Evolutionary conservation across 37 sponge, comb jelly and placozoan genomes (phyloP).

Genomic region (Aphrocallistes beatrix): DNA sequence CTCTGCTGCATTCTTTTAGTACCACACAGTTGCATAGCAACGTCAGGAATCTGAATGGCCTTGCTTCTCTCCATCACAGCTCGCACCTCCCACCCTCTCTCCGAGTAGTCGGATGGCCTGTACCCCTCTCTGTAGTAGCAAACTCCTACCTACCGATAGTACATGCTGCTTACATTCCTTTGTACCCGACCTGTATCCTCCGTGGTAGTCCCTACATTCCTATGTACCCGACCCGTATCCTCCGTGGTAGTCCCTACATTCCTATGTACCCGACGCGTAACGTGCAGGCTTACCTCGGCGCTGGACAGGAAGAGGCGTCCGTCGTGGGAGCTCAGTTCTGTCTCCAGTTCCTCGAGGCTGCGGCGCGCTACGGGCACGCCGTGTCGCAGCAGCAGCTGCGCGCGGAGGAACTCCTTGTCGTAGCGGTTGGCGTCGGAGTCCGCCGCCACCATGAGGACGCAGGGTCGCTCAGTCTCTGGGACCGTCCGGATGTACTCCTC

Average conservation of each 20-base stretch:
- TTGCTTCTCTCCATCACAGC: neutral
- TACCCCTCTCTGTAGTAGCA: conserved; percentile 11
- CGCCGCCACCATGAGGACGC: neutral
- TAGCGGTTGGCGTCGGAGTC: neutral
- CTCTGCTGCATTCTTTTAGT: conserved; percentile 6
- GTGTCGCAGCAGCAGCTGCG: neutral
- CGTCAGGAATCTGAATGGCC: neutral
- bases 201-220: too few relatives aligned
- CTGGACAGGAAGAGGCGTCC: neutral
- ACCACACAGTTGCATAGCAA: neutral
- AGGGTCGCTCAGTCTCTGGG: neutral
- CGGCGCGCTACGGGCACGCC: neutral
- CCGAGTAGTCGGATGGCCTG: neutral
- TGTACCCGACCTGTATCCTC: too few relatives aligned
- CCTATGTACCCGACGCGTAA: too few relatives aligned
- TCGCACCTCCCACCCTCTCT: neutral
- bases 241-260: too few relatives aligned
- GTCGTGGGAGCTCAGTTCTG: neutral
- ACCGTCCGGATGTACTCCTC: neutral
- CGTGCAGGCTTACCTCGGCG: neutral
- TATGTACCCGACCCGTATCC: too few relatives aligned
- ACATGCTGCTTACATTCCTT: too few relatives aligned
- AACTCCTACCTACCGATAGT: neutral
- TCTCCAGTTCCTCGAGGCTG: neutral
- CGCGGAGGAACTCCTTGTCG: neutral